Percentiles rank a stretch among this genome's conserved stretches.
Conservation (phyloP, 2,888 invertebrate genomes). For the Drymonia ruficornis region DNA sequence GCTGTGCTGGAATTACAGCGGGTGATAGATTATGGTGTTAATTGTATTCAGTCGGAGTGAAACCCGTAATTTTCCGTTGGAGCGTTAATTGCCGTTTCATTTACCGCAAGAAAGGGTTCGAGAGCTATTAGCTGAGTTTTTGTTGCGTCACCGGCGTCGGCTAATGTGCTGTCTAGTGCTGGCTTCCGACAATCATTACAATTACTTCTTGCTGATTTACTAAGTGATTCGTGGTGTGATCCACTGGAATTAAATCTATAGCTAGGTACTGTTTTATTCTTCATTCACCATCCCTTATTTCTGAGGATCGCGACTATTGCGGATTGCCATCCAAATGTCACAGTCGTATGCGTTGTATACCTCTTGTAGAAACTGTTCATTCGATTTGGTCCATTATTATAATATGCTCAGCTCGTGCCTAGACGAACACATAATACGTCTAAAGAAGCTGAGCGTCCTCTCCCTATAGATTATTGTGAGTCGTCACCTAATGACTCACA, state of each 20-base stretch:
- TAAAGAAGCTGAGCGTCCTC: no score
- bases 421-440: no score
- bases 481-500: no score
- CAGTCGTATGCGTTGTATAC: no score
- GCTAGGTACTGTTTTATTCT: no score
- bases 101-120: conserved; percentile 42
- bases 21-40: conserved; percentile 22
- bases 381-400: no score
- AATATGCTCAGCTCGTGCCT: no score
- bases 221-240: conserved; percentile 32
- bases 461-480: no score
- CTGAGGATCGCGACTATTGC: no score
- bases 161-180: conserved; percentile 24
- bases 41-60: conserved; percentile 28
- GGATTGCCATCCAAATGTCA: no score
- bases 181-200: conserved; percentile 36
- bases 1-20: conserved; percentile 23
- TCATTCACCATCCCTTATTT: no score
- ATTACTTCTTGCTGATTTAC: conserved; percentile 32
- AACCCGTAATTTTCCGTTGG: conserved; percentile 35
- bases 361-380: no score
- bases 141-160: conserved; percentile 34
- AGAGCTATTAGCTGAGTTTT: conserved; percentile 36
- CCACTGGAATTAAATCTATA: background rate
- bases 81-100: conserved; percentile 38